These are phyloP conservation scores for Tamandua tetradactyla DNA, from an alignment of 2,797 vertebrate species.

Conservation along the genomic window DNA sequence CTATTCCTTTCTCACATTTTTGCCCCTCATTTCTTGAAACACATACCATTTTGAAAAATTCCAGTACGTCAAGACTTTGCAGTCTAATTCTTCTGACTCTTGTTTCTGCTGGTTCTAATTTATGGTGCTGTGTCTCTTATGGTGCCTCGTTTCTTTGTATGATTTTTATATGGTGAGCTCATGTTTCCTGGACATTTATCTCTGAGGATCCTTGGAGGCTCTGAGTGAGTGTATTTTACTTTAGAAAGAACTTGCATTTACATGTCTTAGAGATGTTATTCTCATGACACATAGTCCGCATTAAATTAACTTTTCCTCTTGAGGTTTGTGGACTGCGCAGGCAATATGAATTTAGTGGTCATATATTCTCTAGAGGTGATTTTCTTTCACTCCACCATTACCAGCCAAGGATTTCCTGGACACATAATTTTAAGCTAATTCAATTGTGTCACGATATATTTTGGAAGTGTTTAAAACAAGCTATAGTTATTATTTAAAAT, in stretches of 20 bases:
- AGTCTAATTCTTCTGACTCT: not conserved
- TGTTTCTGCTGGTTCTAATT: not conserved
- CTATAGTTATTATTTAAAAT: slow-evolving; percentile 41
- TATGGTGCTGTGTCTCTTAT: not conserved
- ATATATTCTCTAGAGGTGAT: no score
- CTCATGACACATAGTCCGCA: no score
- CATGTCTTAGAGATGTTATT: no score
- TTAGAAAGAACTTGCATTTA: not conserved
- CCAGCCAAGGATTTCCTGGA: not conserved
- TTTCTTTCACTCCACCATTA: no score
- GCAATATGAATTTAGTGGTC: no score
- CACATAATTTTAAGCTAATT: not conserved
- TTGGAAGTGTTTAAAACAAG: not conserved
- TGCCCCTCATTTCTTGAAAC: slow-evolving; percentile 7
- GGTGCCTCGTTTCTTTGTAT: not conserved
- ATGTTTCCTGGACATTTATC: not conserved
- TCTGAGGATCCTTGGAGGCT: not conserved
- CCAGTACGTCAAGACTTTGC: not conserved
- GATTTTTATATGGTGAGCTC: not conserved
- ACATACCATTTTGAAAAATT: not conserved
- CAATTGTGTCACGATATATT: not conserved
- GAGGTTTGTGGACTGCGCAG: no score
- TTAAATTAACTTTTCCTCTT: no score
- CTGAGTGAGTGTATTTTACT: not conserved
- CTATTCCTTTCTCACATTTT: not conserved